Evolutionary conservation across 2,888 invertebrate genomes (phyloP), one percentile per base, ranked within the genome.

Genomic region (Dryadula phaetusa): DNA sequence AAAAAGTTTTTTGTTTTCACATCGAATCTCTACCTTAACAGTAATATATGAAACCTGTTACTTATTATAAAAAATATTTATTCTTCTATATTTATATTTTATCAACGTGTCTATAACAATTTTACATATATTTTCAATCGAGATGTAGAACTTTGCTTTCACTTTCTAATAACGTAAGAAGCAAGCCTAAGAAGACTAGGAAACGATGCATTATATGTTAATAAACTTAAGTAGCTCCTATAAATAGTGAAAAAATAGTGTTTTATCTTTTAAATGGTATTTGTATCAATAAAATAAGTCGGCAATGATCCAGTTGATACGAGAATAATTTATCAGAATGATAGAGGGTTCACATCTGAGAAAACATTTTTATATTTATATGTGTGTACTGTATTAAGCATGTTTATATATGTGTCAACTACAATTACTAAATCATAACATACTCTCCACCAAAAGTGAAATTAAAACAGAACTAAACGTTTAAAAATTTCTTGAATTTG

Each of bases 161-260:
- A 71, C 74, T 73, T 67, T 66, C 62, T 46, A 69, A 65, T 62
- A 52, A 60, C 65, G 52, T 60, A 53, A 42, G 49, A 68, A 69
- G 64, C 58, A 67, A 64, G 65, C 62, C 56, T 63, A 71, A 72
- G 61, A 72, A 70, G 56, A 54, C 52, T 70, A 74, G 69, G 71
- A 74, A 72, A 71, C 69, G 65, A 54, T 18, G 58, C 34, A 40
- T 49, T 56, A 56, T 56, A 56, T 40, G 56, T 47, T 42, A 49
- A 56, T 54, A 62, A 61, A 34, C 32, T 56, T 37, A 56, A 40
- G 47, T 32, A 52, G 37, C 42, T 22, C 32, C 56, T 58, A 47
- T 62, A 7, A 62, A 56, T 37, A 14, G 44, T 37, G 16, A 62
- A 28, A 54, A 28, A 54, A 12, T 47, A 22, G 5, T 7, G n/a